Conservation (phyloP, 2,113 vertebrate genomes). For the Oceanites oceanicus region DNA sequence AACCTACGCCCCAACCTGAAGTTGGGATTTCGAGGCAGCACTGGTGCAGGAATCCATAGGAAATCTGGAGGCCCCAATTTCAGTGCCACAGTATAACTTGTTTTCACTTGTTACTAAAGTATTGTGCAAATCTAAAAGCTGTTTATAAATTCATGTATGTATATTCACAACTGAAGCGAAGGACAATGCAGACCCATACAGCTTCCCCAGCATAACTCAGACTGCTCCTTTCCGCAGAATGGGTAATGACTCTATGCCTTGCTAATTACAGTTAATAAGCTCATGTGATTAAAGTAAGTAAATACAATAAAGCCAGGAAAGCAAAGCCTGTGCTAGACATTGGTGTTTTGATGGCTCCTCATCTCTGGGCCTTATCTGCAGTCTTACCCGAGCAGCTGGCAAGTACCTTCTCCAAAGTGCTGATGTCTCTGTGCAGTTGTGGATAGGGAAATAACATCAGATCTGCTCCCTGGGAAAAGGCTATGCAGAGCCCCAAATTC, state of each 20-base stretch:
- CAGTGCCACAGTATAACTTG: background rate
- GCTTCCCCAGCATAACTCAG: background rate
- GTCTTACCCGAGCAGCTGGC: conserved; percentile 14
- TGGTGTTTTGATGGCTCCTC: conserved; percentile 39
- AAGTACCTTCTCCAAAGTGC: background rate
- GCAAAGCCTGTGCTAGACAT: conserved; percentile 8
- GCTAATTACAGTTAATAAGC: background rate
- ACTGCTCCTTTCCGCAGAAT: background rate
- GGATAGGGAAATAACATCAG: conserved; percentile 30
- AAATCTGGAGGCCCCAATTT: background rate
- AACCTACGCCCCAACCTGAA: fast-evolving
- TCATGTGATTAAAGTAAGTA: conserved; percentile 14
- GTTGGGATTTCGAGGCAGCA: background rate
- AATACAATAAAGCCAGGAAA: conserved; percentile 40
- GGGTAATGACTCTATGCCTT: background rate
- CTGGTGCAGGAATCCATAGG: background rate
- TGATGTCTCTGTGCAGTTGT: conserved; percentile 35
- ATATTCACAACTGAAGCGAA: background rate
- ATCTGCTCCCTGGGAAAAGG: conserved; percentile 20
- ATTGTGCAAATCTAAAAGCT: background rate
- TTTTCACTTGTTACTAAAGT: background rate
- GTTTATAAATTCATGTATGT: background rate
- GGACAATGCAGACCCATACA: fast-evolving
- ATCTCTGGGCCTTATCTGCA: conserved; percentile 56
- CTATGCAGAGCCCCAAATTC: background rate